Conservation (phyloP, 2,888 invertebrate genomes). For the Pollenia griseotomentosa region DNA sequence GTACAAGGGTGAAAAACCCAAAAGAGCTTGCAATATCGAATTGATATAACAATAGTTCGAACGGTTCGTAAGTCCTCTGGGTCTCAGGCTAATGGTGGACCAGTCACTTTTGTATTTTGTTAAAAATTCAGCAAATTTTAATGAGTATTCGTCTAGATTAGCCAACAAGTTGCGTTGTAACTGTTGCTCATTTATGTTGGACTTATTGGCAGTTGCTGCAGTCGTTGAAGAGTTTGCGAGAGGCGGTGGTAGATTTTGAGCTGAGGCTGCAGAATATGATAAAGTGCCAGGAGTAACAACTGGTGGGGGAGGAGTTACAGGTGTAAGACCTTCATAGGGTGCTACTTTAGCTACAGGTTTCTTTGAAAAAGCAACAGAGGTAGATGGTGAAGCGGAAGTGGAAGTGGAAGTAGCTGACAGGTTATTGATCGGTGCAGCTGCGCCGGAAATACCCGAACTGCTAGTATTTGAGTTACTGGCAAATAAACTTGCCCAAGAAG, state of each 20-base stretch:
- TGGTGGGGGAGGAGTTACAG: slow-evolving; percentile 77
- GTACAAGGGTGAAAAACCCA: slow-evolving; percentile 98
- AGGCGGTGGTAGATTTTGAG: slow-evolving; percentile 80
- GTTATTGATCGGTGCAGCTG: slow-evolving; percentile 21
- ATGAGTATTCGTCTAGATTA: slow-evolving; percentile 82
- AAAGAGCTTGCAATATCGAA: slow-evolving; percentile 95
- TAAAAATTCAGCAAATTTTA: slow-evolving; percentile 89
- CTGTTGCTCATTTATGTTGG: slow-evolving; percentile 27
- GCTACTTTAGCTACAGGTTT: slow-evolving; percentile 87
- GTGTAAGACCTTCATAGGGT: slow-evolving; percentile 84
- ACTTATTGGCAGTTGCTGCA: slow-evolving; percentile 42
- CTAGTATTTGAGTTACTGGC: slow-evolving; percentile 76
- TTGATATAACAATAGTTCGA: slow-evolving; percentile 99
- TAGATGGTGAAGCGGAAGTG: neutral
- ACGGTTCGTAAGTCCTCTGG: slow-evolving; percentile 95
- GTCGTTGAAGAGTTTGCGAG: slow-evolving; percentile 46
- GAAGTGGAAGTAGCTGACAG: neutral
- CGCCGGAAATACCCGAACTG: neutral
- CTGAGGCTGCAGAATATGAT: slow-evolving; percentile 84
- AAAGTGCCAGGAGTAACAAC: slow-evolving; percentile 81
- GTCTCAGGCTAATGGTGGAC: slow-evolving; percentile 91
- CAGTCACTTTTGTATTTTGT: slow-evolving; percentile 91
- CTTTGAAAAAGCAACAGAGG: slow-evolving; percentile 74
- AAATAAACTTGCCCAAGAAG: slow-evolving; percentile 90
- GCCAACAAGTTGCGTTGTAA: slow-evolving; percentile 67